These are phyloP conservation scores for Ophiodon elongatus DNA, from an alignment of 2,113 vertebrate species.

Conservation along the genomic window DNA sequence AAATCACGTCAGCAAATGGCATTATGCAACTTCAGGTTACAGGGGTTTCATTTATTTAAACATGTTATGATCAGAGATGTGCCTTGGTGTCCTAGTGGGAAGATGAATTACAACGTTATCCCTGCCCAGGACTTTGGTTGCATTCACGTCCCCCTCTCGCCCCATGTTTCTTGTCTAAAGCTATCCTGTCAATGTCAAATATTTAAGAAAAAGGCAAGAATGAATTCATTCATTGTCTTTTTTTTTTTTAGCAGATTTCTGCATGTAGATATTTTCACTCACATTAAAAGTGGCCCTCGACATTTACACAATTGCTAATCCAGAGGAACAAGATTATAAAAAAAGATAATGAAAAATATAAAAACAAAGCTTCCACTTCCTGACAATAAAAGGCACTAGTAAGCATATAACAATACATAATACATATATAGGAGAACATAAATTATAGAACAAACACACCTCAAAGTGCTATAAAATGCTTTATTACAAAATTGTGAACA, in stretches of 20 bases:
- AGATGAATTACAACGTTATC: background rate
- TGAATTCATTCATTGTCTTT: background rate
- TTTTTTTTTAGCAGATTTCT: background rate
- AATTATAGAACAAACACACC: constrained; percentile 31
- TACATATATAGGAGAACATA: background rate
- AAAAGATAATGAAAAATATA: background rate
- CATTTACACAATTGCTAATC: background rate
- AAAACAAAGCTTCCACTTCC: background rate
- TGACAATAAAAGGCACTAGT: background rate
- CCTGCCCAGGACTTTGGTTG: background rate
- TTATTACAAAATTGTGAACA: constrained; percentile 84
- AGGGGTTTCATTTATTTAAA: background rate
- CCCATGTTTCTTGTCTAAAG: background rate
- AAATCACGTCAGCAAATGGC: background rate
- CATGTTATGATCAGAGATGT: background rate
- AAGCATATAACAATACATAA: background rate
- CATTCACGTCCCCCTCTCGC: background rate
- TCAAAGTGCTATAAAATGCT: constrained; percentile 82
- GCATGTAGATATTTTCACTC: background rate
- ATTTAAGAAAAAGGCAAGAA: background rate
- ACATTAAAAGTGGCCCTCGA: background rate
- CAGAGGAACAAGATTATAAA: background rate
- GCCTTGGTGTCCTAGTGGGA: background rate
- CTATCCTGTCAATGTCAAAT: background rate
- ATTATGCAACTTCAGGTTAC: background rate